Conservation (phyloP, 1,140 invertebrate genomes). For the Antheraea mylitta region DNA sequence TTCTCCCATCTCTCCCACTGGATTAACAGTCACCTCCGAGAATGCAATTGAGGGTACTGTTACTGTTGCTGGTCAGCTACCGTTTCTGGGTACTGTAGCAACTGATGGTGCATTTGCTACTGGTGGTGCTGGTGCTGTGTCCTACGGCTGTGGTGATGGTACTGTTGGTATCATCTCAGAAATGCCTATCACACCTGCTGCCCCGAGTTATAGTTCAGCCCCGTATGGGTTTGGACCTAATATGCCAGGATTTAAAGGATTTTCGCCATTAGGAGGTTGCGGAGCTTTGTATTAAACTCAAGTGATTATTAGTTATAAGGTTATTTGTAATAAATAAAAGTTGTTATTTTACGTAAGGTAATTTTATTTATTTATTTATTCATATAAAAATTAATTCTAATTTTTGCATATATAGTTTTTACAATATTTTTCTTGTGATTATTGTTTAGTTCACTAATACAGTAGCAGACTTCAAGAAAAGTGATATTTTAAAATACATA, state of each 20-base stretch:
- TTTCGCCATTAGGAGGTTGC: not conserved
- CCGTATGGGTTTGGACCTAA: not conserved
- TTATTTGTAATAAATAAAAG: not conserved
- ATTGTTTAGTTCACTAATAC: too few species aligned
- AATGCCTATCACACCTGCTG: constrained; percentile 16
- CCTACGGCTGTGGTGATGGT: constrained; percentile 39
- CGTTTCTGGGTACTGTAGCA: constrained; percentile 23
- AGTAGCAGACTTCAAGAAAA: too few species aligned
- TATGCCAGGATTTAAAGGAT: not conserved
- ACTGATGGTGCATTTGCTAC: constrained; percentile 40
- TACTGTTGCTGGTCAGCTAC: constrained; percentile 33
- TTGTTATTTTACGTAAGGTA: too few species aligned
- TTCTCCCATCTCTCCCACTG: constrained; percentile 34
- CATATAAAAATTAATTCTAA: too few species aligned
- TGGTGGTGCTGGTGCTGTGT: constrained; percentile 39
- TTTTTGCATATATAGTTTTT: too few species aligned
- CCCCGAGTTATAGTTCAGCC: not conserved
- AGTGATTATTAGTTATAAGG: not conserved
- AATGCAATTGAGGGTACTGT: constrained; percentile 38
- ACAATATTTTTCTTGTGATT: too few species aligned
- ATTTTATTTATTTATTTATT: too few species aligned
- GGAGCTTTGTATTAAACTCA: not conserved
- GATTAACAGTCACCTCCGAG: constrained; percentile 37
- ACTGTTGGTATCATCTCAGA: constrained; percentile 30
- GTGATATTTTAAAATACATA: too few species aligned